Percentiles rank a stretch among this genome's conserved stretches.
Conservation (phyloP, 2,797 vertebrate genomes). For the Brachyalestes nurse region DNA sequence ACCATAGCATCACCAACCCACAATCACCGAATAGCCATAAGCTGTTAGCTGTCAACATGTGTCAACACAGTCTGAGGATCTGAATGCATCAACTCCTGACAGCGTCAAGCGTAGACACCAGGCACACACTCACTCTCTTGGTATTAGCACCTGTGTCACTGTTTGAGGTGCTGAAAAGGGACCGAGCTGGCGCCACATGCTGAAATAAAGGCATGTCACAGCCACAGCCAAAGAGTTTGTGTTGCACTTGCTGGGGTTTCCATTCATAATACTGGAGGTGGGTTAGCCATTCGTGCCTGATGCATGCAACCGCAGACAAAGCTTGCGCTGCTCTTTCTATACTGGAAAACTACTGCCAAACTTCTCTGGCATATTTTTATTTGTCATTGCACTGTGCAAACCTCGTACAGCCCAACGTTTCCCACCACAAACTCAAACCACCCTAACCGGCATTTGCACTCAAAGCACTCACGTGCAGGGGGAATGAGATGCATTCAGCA, state of each 20-base stretch:
- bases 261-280: not conserved
- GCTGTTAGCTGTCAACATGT: conserved; percentile 21
- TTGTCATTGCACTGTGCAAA: not conserved
- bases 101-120: conserved; percentile 11
- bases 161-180: conserved; percentile 70
- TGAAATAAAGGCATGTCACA: not conserved
- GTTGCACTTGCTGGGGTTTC: not conserved
- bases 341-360: conserved; percentile 1
- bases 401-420: not conserved
- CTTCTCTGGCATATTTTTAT: not conserved
- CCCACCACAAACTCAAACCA: not conserved
- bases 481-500: not conserved
- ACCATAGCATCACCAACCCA: not conserved
- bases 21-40: conserved; percentile 1
- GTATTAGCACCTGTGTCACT: conserved; percentile 53
- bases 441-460: conserved; percentile 5
- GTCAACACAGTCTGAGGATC: not conserved
- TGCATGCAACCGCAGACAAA: not conserved
- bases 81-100: conserved; percentile 2
- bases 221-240: not conserved
- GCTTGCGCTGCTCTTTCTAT: not conserved
- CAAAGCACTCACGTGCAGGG: conserved; percentile 8
- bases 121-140: conserved; percentile 22
- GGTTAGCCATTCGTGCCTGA: not conserved
- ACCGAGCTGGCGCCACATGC: conserved; percentile 22